These are phyloP conservation scores for Miniopterus natalensis DNA, from an alignment of 2,113 vertebrate genomes.

Conservation along the genomic window DNA sequence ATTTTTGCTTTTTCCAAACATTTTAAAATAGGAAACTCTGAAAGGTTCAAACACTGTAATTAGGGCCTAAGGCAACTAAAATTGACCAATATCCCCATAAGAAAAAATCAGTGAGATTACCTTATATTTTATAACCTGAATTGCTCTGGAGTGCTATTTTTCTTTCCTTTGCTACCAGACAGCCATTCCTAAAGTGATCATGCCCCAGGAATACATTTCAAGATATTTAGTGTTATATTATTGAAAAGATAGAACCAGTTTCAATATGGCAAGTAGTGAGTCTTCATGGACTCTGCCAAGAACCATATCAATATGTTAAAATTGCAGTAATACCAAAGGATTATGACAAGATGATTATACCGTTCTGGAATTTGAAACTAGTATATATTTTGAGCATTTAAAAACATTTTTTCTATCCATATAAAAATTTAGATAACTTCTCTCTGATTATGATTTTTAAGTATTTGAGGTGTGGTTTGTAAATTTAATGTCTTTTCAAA, in stretches of 20 bases:
- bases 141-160: constrained; percentile 43
- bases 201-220: constrained; percentile 6
- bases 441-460: background rate
- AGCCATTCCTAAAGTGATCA: constrained; percentile 26
- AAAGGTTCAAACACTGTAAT: background rate
- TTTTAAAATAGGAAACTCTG: background rate
- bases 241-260: constrained; percentile 55
- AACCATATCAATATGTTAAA: background rate
- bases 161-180: background rate
- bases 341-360: background rate
- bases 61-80: background rate
- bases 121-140: background rate
- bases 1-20: constrained; percentile 4
- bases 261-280: constrained; percentile 6
- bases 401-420: background rate
- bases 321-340: background rate
- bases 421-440: constrained; percentile 43
- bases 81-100: background rate
- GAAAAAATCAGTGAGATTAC: background rate
- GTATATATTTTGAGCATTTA: constrained; percentile 30
- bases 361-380: constrained; percentile 46
- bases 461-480: constrained; percentile 41
- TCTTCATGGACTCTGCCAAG: background rate
- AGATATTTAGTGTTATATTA: constrained; percentile 33
- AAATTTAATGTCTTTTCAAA: constrained; percentile 51